These are phyloP conservation scores for Pachypanchax playfairii DNA, from an alignment of 2,113 vertebrate genomes.

Conservation along the genomic window DNA sequence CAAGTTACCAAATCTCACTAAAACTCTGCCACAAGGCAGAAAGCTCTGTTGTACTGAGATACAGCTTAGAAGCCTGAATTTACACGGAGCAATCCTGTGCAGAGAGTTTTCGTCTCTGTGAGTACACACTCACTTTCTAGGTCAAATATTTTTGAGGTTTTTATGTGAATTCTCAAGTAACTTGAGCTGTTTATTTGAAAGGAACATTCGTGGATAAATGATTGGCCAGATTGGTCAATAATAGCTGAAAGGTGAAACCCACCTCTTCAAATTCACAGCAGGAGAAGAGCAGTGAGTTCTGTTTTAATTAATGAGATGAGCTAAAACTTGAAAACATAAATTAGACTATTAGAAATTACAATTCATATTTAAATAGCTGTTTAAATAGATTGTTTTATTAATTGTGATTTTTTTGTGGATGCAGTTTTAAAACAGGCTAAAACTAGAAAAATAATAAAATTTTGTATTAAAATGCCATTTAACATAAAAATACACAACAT, in stretches of 20 bases:
- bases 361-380: no score
- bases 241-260: no score
- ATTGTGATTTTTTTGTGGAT: neutral
- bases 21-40: neutral
- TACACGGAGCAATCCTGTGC: neutral
- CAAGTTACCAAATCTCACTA: slow-evolving; percentile 8
- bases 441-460: neutral
- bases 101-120: neutral
- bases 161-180: neutral
- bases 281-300: no score
- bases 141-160: neutral
- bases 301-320: no score
- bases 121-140: neutral
- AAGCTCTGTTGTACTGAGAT: neutral
- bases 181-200: neutral
- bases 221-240: no score
- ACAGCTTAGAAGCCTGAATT: neutral
- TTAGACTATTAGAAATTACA: no score
- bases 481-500: neutral
- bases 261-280: no score
- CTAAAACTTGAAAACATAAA: no score
- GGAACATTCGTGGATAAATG: no score
- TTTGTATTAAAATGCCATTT: slow-evolving; percentile 1
- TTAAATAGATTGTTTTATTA: no score
- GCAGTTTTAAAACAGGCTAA: neutral